phyloP scores from a whole-genome alignment of 2,888 invertebrate species.

The Diachrysia chrysitis region DNA sequence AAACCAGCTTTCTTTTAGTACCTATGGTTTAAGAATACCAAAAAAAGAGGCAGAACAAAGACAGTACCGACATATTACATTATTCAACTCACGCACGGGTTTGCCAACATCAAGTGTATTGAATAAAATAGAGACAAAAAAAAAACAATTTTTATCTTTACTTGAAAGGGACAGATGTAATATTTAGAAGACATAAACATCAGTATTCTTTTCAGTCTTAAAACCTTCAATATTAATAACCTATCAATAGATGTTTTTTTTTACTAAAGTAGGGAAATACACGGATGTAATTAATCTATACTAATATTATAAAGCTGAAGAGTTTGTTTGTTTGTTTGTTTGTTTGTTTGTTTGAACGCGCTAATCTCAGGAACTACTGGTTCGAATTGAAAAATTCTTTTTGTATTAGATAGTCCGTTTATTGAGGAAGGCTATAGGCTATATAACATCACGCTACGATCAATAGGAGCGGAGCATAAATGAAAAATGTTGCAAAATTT shows the following conservation, averaged over 20 bases:
- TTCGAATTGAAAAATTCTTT: too few relatives aligned
- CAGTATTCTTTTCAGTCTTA: constrained; percentile 35
- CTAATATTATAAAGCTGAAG: too few relatives aligned
- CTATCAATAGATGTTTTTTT: background rate
- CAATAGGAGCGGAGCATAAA: too few relatives aligned
- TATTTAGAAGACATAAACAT: background rate
- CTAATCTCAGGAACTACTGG: too few relatives aligned
- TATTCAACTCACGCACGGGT: background rate
- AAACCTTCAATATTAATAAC: constrained; percentile 15
- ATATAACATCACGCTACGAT: too few relatives aligned
- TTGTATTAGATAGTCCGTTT: too few relatives aligned
- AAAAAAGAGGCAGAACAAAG: background rate
- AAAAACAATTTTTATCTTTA: background rate
- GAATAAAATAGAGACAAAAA: constrained; percentile 3
- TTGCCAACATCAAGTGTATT: background rate
- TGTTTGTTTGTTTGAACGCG: too few relatives aligned
- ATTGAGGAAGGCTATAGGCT: too few relatives aligned
- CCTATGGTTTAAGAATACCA: background rate
- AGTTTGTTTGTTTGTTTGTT: too few relatives aligned
- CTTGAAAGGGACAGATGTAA: background rate
- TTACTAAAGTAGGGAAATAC: too few relatives aligned
- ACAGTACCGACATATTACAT: background rate
- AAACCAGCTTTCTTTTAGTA: background rate
- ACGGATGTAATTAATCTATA: too few relatives aligned
- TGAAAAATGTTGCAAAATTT: too few relatives aligned